Percentiles rank a stretch among this genome's conserved stretches.
phyloP scores from a whole-genome alignment of 1,140 invertebrate genomes.

The Plodia interpunctella region DNA sequence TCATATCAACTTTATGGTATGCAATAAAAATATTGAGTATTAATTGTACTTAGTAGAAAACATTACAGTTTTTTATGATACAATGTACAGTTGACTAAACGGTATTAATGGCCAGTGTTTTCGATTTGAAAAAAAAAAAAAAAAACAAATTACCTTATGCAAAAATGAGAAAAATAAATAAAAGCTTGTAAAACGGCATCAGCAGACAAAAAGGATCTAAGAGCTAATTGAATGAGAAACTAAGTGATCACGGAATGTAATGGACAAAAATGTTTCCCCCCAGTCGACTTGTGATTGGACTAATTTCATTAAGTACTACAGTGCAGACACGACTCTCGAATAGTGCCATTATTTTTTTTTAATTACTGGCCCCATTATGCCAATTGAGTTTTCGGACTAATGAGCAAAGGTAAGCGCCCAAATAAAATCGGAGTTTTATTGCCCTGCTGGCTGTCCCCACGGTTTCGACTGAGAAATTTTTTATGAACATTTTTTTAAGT shows the following conservation, averaged over 20 bases:
- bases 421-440: background rate
- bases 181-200: too few relatives aligned
- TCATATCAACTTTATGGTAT: too few relatives aligned
- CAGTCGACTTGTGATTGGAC: background rate
- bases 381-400: background rate
- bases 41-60: too few relatives aligned
- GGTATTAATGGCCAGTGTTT: too few relatives aligned
- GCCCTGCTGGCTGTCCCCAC: background rate
- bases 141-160: too few relatives aligned
- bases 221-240: background rate
- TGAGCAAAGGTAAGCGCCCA: background rate
- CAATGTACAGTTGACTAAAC: too few relatives aligned
- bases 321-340: background rate
- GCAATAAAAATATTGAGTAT: too few relatives aligned
- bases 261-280: background rate
- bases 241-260: background rate
- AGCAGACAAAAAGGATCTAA: background rate
- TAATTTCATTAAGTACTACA: background rate
- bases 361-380: background rate
- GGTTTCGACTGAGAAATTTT: too few relatives aligned
- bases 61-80: too few relatives aligned
- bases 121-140: too few relatives aligned
- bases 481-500: too few relatives aligned
- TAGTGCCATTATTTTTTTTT: conserved; percentile 3
- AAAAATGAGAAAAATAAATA: too few relatives aligned